These are phyloP conservation scores for Pachypeltis micranthus DNA, from an alignment of 1,140 invertebrate genomes.

Conservation along the genomic window DNA sequence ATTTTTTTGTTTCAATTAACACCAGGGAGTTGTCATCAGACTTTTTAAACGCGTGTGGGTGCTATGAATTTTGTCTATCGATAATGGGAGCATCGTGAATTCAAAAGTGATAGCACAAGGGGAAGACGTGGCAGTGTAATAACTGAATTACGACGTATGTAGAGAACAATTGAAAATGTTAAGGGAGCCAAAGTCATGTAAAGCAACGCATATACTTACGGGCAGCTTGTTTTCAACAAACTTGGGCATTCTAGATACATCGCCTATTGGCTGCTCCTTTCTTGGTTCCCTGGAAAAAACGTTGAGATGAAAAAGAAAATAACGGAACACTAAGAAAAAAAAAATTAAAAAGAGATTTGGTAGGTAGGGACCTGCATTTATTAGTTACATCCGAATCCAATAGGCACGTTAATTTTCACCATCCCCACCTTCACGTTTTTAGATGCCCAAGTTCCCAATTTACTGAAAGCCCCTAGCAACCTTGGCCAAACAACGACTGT, in stretches of 20 bases:
- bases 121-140: background rate
- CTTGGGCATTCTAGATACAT: constrained; percentile 23
- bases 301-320: background rate
- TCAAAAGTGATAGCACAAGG: background rate
- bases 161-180: background rate
- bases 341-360: background rate
- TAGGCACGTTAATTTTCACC: background rate
- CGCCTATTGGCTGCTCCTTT: constrained; percentile 16
- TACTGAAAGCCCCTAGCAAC: background rate
- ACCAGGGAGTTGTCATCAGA: background rate
- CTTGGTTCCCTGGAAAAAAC: constrained; percentile 14
- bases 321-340: background rate
- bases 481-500: no score
- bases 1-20: no score
- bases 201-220: constrained; percentile 22
- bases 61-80: background rate
- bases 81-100: background rate
- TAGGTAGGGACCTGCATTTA: background rate
- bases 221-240: constrained; percentile 19
- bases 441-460: background rate
- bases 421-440: background rate
- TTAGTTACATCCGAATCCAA: background rate
- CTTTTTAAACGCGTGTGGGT: background rate
- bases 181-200: no score
- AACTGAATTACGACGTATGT: background rate